phyloP scores from a whole-genome alignment of 2,888 invertebrate genomes.

The Timandra comae region DNA sequence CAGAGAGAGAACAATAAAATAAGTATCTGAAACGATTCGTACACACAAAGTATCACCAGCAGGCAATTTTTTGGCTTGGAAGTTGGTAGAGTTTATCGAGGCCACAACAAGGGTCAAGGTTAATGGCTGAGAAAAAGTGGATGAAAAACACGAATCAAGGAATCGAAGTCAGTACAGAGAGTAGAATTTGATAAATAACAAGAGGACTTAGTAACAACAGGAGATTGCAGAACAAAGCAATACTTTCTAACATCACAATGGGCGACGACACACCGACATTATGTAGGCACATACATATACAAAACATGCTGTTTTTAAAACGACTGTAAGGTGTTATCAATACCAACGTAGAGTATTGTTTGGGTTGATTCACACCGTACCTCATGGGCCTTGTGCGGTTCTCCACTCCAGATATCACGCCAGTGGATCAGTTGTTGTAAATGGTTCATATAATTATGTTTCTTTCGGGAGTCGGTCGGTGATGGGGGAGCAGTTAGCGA shows the following conservation, averaged over 20 bases:
- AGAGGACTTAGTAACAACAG: too few species aligned
- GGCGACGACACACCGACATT: conserved; percentile 25
- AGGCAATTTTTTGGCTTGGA: too few species aligned
- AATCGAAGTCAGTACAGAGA: too few species aligned
- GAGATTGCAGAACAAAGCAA: conserved; percentile 14
- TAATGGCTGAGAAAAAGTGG: conserved; percentile 20
- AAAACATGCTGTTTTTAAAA: conserved; percentile 26
- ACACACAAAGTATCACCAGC: too few species aligned
- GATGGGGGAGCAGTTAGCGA: conserved; percentile 71
- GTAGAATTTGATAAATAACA: too few species aligned
- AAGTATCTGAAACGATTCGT: too few species aligned
- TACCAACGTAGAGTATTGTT: conserved; percentile 11
- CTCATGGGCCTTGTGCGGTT: conserved; percentile 64
- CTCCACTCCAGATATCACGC: conserved; percentile 70
- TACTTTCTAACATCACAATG: conserved; percentile 17
- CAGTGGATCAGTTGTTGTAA: conserved; percentile 68
- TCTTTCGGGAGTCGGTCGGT: conserved; percentile 66
- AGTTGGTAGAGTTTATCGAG: conserved; percentile 1
- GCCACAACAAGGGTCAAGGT: conserved; percentile 20
- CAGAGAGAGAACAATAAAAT: too few species aligned
- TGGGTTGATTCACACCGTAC: conserved; percentile 34
- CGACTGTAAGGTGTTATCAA: conserved; percentile 19
- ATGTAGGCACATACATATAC: conserved; percentile 18
- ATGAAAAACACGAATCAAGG: conserved; percentile 10
- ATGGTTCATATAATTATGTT: conserved; percentile 66